Conservation (phyloP, 2,113 vertebrate genomes). For the Formicarius rufipectus region DNA sequence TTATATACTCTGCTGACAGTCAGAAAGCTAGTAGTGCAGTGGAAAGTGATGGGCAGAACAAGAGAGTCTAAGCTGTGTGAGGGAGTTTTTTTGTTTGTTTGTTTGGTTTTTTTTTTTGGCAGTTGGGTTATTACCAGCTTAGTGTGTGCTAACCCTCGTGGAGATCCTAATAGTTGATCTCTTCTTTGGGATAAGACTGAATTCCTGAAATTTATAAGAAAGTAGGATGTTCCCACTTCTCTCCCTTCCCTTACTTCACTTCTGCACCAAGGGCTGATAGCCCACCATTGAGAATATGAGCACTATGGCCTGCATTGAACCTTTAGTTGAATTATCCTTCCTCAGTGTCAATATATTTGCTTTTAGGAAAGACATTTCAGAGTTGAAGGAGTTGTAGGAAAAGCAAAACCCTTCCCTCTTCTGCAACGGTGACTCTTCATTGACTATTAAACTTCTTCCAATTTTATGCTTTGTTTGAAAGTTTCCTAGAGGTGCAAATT, state of each 20-base stretch:
- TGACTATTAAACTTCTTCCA: background rate
- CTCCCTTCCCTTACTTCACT: background rate
- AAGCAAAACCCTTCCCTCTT: background rate
- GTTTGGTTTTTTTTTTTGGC: too few relatives aligned
- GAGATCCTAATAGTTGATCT: background rate
- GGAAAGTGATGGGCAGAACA: background rate
- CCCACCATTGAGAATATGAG: background rate
- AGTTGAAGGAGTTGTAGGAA: background rate
- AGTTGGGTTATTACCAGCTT: background rate
- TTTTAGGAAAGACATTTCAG: background rate
- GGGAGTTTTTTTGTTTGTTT: too few relatives aligned
- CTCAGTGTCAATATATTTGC: background rate
- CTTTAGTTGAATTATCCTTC: background rate
- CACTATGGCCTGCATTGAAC: background rate
- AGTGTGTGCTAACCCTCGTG: rapidly evolving
- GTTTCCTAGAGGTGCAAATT: background rate
- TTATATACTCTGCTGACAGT: background rate
- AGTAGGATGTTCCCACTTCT: background rate
- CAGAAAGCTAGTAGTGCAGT: background rate
- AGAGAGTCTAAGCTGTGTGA: background rate
- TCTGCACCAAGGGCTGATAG: background rate
- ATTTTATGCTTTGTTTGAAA: background rate
- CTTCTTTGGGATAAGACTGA: background rate
- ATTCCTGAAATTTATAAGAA: background rate
- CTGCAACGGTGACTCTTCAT: background rate